Evolutionary conservation across 2,797 vertebrate species (phyloP), one percentile per base, ranked within the genome.

Genomic region (Glossophaga mutica): DNA sequence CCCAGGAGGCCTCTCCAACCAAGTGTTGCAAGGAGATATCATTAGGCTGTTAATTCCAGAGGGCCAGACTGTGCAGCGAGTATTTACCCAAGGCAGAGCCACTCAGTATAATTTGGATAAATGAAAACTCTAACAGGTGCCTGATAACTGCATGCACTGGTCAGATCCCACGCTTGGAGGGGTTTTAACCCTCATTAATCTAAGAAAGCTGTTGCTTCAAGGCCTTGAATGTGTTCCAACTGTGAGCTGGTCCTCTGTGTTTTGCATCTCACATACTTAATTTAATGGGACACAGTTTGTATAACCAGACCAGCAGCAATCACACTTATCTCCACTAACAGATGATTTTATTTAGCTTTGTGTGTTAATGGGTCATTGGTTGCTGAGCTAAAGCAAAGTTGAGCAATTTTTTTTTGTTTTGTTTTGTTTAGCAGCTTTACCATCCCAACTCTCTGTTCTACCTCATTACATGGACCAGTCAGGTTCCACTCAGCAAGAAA

Each of bases 291-390:
- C 73, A 85, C 65, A 74, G 44, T 93, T 97, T 95, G 91, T 91
- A 70, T 92, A 96, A 92, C 37, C 92, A 96, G 91, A 89, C 67
- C 42, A 74, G 85, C 92, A 84, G 62, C 83, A 57, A 91, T 65
- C 76, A 92, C 3, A 5, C 67, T 92, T 96, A 88, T 94, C 68
- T 91, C 12, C 52, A 42, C 86, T 37, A 85, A 79, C 71, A 95
- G 90, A 39, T 82, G 93, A 90, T 96, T 96, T 97, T 83, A 97
- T 92, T 97, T 93, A 94, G 87, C 34, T 97, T 97, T 73, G 86
- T 97, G 78, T 87, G n/a, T 85, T 97, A 94, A 93, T 7, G 2
- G 95, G 42, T 39, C 37, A n/a, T 94, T 96, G 96, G 87, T 68
- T 94, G 82, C 70, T 79, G 29, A 87, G 76, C 86, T 87, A 82